A percentile compares a stretch with the other conserved stretches of the same genome.
phyloP scores from a whole-genome alignment of 2,888 invertebrate species.

The Drosophila melanocephala region DNA sequence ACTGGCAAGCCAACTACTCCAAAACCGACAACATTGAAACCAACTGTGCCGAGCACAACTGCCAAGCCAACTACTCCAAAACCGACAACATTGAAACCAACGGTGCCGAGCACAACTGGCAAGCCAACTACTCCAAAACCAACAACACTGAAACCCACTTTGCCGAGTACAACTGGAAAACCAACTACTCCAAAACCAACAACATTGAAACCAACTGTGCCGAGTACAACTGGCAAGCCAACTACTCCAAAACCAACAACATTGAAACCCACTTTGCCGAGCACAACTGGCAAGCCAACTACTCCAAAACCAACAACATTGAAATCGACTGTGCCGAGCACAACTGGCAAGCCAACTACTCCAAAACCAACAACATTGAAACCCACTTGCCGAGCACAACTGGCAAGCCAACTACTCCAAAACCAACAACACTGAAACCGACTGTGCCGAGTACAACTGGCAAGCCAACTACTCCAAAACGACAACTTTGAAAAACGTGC shows the following conservation, averaged over 20 bases:
- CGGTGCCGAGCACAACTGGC: background rate
- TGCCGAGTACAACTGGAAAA: background rate
- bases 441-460: background rate
- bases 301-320: background rate
- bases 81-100: background rate
- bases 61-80: fast-evolving
- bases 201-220: background rate
- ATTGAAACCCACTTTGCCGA: background rate
- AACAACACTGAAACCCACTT: background rate
- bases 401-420: background rate
- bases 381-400: background rate
- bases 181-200: background rate
- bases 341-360: background rate
- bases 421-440: conserved; percentile 9
- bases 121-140: background rate
- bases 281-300: background rate
- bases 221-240: background rate
- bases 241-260: background rate
- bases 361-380: background rate
- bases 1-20: background rate
- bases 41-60: background rate
- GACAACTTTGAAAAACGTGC: no score
- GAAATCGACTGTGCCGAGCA: background rate
- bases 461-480: fast-evolving
- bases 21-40: background rate